phyloP scores from a whole-genome alignment of 2,888 invertebrate species.

The Protonemura montana region DNA sequence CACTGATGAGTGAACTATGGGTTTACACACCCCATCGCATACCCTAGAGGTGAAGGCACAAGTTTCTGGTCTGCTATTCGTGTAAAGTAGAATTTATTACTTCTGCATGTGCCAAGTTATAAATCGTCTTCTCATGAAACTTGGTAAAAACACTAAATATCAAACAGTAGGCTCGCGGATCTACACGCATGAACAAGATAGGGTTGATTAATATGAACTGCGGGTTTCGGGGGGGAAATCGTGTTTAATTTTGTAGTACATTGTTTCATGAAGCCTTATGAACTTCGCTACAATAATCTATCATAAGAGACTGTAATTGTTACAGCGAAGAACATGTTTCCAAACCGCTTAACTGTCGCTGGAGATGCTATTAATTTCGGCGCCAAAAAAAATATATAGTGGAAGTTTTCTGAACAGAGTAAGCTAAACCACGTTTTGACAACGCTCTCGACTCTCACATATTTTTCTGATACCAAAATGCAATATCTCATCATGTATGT shows the following conservation, averaged over 20 bases:
- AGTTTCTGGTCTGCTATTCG: conserved; percentile 23
- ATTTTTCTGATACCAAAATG: background rate
- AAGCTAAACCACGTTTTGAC: background rate
- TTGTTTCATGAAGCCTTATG: background rate
- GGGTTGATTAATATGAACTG: conserved; percentile 8
- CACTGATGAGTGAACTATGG: conserved; percentile 10
- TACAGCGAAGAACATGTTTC: background rate
- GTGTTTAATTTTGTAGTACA: background rate
- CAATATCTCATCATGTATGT: conserved; percentile 7
- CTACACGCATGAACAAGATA: conserved; percentile 28
- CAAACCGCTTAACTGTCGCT: background rate
- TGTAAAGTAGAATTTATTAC: conserved; percentile 8
- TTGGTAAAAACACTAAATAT: conserved; percentile 33
- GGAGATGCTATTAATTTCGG: background rate
- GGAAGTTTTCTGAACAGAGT: background rate
- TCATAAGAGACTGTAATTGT: background rate
- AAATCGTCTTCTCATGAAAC: conserved; percentile 24
- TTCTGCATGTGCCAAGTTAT: conserved; percentile 19
- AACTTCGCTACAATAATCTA: background rate
- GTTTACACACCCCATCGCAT: conserved; percentile 17
- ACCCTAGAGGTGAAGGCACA: conserved; percentile 18
- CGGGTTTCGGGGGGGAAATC: background rate
- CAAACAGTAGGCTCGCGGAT: background rate
- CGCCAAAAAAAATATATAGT: background rate
- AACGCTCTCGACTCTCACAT: background rate